Evolutionary conservation across 2,797 vertebrate species (phyloP).

Genomic region (Prionace glauca): DNA sequence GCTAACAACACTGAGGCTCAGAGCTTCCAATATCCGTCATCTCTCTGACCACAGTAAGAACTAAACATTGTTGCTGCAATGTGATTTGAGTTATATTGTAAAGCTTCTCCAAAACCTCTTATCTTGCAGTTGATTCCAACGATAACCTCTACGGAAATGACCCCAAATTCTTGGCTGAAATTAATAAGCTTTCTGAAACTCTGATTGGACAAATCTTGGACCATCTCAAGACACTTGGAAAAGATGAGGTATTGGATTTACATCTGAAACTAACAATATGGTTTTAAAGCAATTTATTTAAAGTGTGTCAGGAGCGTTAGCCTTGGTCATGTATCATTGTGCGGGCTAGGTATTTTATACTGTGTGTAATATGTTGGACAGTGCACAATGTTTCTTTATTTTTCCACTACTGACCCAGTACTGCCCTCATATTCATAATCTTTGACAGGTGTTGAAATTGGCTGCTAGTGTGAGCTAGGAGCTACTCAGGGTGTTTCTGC

Average conservation of each 20-base stretch:
- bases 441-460: constrained; percentile 18
- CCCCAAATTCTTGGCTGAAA: constrained; percentile 85
- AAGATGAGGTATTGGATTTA: constrained; percentile 73
- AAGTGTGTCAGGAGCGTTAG: not conserved
- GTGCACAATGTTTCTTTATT: not conserved
- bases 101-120: not conserved
- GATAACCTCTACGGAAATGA: constrained; percentile 92
- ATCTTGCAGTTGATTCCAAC: constrained; percentile 81
- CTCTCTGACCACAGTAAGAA: not conserved
- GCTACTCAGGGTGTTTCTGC: not conserved
- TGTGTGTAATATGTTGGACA: not conserved
- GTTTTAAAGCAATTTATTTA: not conserved
- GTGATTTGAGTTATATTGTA: not conserved
- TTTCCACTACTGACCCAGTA: not conserved
- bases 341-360: not conserved
- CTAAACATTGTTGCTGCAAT: not conserved
- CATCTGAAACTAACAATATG: not conserved
- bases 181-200: constrained; percentile 86
- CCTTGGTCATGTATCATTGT: not conserved
- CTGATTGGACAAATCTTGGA: constrained; percentile 88
- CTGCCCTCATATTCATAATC: not conserved
- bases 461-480: not conserved
- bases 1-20: not conserved
- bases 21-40: too few relatives aligned
- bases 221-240: constrained; percentile 80